Evolutionary conservation across 2,888 invertebrate genomes (phyloP), one percentile per base, ranked within the genome.

Genomic region (Euplexia lucipara): DNA sequence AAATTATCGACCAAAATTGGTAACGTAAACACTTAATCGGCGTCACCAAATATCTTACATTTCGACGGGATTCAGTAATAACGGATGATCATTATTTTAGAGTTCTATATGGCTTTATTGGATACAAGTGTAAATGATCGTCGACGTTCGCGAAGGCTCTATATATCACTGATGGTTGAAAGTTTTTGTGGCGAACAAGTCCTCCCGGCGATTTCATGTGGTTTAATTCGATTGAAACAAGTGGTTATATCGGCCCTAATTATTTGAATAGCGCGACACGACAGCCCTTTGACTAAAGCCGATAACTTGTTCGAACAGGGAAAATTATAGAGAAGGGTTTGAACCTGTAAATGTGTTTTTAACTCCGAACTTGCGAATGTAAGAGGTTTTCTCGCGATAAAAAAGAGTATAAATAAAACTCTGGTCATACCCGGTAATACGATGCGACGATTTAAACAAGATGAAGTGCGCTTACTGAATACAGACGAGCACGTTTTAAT

Each of bases 201-300:
- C 81, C 82, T 79, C 84, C 75, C 81, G 83, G 85, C 87, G 88
- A 91, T 91, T 93, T 92, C 90, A 92, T 93, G 93, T 88, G 88
- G 92, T 91, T 92, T 92, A 92, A 93, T 93, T 92, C 90, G 90
- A 90, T 88, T 84, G 86, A 81, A 83, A 85, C 87, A 87, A 86
- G 87, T 89, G 89, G 90, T 88, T 86, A 88, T 88, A 91, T 91
- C 87, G 91, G 83, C 84, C 89, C 93, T 94, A 93, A 94, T 94
- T 94, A 94, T 94, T 94, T 92, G 94, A 93, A 92, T 92, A 92
- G 91, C 90, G 88, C 91, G 90, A 90, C 91, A 90, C 86, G 87
- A 86, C 83, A 68, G 84, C 83, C 86, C 93, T 94, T 94, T 94
- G 93, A 92, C 82, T 84, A 77, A 85, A 86, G 93, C 94, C 94